A percentile compares a stretch with the other conserved stretches of the same genome.
Conservation (phyloP, 2,113 vertebrate species). For the Nesospiza acunhae region DNA sequence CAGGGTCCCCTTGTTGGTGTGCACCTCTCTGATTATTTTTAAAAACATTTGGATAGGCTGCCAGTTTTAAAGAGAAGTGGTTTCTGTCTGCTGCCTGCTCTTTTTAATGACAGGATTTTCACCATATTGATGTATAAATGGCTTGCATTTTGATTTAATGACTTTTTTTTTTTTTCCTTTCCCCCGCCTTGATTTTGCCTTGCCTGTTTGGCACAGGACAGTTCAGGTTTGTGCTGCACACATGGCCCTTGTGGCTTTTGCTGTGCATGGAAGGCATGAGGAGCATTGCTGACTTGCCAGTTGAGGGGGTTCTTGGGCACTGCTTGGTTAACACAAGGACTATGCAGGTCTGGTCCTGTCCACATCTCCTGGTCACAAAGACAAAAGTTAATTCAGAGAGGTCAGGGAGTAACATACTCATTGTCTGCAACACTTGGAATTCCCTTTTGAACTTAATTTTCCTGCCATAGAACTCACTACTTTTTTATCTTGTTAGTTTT, state of each 20-base stretch:
- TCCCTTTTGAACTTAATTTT: not conserved
- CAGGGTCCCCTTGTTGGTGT: not conserved
- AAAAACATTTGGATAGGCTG: slow-evolving; percentile 4
- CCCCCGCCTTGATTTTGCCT: not conserved
- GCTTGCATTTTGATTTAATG: not conserved
- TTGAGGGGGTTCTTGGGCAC: not conserved
- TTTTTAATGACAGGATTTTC: not conserved
- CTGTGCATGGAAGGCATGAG: not conserved
- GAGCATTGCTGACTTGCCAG: not conserved
- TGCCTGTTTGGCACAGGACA: not conserved
- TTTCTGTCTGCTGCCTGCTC: not conserved
- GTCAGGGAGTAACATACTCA: not conserved
- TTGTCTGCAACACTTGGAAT: not conserved
- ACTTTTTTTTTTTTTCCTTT: not conserved
- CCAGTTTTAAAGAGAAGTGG: slow-evolving; percentile 22
- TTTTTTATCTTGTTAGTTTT: not conserved
- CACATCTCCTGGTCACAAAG: not conserved
- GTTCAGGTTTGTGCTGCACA: not conserved
- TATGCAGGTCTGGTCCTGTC: not conserved
- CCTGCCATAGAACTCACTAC: not conserved
- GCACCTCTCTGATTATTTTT: slow-evolving; percentile 27
- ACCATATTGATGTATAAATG: not conserved
- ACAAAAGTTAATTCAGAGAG: not conserved
- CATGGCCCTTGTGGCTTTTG: not conserved
- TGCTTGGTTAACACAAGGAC: accelerated